Conservation (phyloP, 2,113 vertebrate genomes). For the Delphinapterus leucas region DNA sequence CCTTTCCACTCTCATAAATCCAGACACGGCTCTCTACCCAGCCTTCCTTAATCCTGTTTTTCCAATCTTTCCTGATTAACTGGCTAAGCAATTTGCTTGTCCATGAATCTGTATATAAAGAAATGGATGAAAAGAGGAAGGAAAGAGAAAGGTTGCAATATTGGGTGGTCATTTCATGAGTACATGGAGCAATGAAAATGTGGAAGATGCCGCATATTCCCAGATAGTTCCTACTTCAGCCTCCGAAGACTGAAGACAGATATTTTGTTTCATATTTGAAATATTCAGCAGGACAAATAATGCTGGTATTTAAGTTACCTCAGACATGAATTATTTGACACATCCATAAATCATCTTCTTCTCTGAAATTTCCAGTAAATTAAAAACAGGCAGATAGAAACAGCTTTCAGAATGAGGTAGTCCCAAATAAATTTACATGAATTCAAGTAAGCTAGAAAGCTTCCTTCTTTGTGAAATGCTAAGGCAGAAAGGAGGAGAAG, state of each 20-base stretch:
- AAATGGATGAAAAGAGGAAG: not conserved
- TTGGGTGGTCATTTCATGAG: not conserved
- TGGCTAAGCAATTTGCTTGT: not conserved
- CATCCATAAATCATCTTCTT: constrained; percentile 20
- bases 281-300: constrained; percentile 28
- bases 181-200: not conserved
- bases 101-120: not conserved
- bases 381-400: constrained; percentile 39
- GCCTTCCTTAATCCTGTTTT: not conserved
- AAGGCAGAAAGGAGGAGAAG: not conserved
- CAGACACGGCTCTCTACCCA: not conserved
- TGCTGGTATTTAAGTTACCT: constrained; percentile 47
- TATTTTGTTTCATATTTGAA: constrained; percentile 41
- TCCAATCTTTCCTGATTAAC: not conserved
- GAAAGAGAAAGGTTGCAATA: not conserved
- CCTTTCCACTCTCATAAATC: not conserved
- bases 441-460: not conserved
- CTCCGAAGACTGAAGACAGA: not conserved
- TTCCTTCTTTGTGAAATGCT: not conserved
- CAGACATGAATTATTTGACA: constrained; percentile 37
- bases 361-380: constrained; percentile 33
- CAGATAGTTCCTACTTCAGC: not conserved
- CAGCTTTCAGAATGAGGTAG: not conserved
- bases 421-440: not conserved
- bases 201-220: not conserved